Evolutionary conservation across 1,140 invertebrate species (phyloP).

Genomic region (Brachionus sp.): DNA sequence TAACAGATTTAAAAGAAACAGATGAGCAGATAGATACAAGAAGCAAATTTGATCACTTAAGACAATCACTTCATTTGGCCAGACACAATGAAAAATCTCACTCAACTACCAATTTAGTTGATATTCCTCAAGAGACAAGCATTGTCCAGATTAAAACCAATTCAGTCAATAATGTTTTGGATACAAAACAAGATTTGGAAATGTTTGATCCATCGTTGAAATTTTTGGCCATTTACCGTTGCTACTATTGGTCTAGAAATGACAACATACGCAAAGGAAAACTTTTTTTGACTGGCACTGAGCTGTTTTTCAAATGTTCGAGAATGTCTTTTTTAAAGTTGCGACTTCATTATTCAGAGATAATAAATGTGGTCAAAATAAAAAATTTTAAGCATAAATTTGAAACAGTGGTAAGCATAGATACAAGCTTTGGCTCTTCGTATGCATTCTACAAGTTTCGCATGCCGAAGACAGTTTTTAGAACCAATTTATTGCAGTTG

Average conservation of each 20-base stretch:
- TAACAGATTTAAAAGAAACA: neutral
- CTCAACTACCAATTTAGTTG: neutral
- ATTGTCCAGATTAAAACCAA: no score
- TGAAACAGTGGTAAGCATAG: neutral
- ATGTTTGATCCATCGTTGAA: neutral
- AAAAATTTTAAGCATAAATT: conserved; percentile 23
- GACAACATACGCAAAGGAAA: conserved; percentile 2
- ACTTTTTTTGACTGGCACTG: neutral
- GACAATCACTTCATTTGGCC: neutral
- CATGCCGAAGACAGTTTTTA: neutral
- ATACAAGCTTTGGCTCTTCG: neutral
- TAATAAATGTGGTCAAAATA: conserved; percentile 1
- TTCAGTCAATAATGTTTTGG: neutral
- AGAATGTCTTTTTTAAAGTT: neutral
- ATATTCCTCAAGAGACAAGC: no score
- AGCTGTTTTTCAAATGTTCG: conserved; percentile 4
- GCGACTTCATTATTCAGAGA: neutral
- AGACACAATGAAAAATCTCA: neutral
- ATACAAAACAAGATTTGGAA: neutral
- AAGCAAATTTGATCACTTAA: neutral
- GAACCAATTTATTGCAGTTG: neutral
- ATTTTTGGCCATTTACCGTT: neutral
- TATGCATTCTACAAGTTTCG: conserved; percentile 23
- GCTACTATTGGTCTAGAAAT: conserved; percentile 7
- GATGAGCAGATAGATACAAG: neutral